Percentiles rank a stretch among this genome's conserved stretches.
Conservation (phyloP, 2,797 vertebrate species). For the Rousettus madagascariensis region DNA sequence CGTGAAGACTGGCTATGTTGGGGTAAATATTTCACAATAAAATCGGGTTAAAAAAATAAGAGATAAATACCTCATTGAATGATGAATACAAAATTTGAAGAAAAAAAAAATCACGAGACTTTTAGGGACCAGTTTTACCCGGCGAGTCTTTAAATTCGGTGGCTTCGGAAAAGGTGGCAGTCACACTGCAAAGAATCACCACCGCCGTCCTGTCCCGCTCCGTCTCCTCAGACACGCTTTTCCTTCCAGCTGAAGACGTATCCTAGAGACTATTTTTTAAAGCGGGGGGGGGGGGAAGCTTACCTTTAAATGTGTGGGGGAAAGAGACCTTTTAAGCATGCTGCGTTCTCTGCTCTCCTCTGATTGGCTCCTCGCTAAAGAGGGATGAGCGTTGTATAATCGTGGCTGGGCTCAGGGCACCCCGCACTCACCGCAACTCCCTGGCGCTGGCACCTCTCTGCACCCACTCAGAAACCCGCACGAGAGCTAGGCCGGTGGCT, state of each 20-base stretch:
- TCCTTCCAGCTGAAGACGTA: neutral
- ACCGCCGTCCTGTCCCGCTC: neutral
- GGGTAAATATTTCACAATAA: constrained; percentile 25
- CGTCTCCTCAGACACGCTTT: neutral
- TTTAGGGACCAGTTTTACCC: neutral
- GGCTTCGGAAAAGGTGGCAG: neutral
- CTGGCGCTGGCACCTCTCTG: neutral
- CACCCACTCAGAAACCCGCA: neutral
- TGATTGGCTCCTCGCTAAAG: neutral
- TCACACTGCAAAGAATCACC: neutral
- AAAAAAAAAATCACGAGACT: neutral
- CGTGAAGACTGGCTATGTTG: neutral
- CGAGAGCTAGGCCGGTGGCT: neutral
- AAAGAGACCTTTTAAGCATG: neutral
- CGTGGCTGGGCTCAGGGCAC: neutral
- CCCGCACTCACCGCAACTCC: accelerated
- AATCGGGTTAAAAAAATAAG: neutral
- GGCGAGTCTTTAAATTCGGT: neutral
- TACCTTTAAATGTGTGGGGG: neutral
- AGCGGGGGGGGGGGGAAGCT: too few relatives aligned
- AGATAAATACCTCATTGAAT: neutral
- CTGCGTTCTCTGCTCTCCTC: neutral
- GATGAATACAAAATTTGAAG: neutral
- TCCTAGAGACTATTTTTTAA: neutral
- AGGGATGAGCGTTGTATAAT: neutral